phyloP scores from a whole-genome alignment of 2,113 vertebrate genomes.

The Vombatus ursinus region DNA sequence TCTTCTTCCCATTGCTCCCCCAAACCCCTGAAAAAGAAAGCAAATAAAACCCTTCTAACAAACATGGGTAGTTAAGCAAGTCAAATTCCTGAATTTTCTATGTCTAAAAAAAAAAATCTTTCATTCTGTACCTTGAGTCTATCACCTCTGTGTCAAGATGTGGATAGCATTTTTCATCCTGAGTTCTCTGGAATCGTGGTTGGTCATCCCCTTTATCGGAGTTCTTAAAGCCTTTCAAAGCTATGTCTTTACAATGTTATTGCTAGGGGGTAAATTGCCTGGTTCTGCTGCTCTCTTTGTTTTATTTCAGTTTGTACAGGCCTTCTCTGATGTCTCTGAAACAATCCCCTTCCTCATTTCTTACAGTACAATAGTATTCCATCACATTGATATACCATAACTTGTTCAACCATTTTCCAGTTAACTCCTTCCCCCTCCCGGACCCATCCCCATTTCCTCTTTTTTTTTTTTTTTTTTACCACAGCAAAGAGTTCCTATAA shows the following conservation, averaged over 20 bases:
- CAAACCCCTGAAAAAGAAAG: background rate
- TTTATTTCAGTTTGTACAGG: background rate
- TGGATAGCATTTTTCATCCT: background rate
- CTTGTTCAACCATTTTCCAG: background rate
- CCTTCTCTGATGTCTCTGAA: background rate
- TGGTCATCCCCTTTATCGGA: background rate
- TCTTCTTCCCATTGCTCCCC: background rate
- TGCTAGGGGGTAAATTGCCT: background rate
- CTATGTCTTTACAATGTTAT: background rate
- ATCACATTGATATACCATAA: background rate
- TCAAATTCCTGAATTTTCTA: background rate
- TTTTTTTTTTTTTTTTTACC: background rate
- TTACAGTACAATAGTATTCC: background rate
- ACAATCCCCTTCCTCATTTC: background rate
- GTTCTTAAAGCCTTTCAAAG: background rate
- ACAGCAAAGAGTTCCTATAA: background rate
- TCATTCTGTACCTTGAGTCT: background rate
- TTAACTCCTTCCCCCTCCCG: background rate
- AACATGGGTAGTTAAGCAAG: background rate
- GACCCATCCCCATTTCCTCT: background rate
- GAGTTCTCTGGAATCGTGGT: background rate
- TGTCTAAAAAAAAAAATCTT: background rate
- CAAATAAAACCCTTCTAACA: background rate
- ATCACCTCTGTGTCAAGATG: background rate
- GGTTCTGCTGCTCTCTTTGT: background rate